Evolutionary conservation across 2,113 vertebrate genomes (phyloP), one percentile per base, ranked within the genome.

Genomic region (Boulengeromyrus knoepffleri): DNA sequence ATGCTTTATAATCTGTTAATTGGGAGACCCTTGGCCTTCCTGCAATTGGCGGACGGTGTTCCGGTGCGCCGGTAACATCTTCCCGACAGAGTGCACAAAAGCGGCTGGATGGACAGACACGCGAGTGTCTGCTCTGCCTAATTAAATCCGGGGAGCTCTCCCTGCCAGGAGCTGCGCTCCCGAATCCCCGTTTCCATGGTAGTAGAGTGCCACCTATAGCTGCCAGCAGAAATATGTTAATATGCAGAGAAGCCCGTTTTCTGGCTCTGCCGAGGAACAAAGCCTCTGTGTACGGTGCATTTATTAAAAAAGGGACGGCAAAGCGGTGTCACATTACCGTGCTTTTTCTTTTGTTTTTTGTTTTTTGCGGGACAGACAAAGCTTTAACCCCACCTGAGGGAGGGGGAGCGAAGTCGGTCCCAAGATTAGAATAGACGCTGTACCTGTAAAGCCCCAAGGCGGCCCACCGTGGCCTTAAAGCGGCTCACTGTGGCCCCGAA

Each of bases 151-250:
- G 17, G 96, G 96, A 36, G 24, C 49, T 52, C 17, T 36, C 13
- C 5, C 85, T 87, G 85, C 49, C 85, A 87, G 49, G n/a, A 87
- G 10, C 56, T 6, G 7, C 24, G 6, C 3, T 92, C 89, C 92
- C 90, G 91, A 92, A 90, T 92, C 91, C 89, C 56, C 90, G 91
- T 90, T 85, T 95, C 91, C 92, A 92, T 95, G 96, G 95, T 94
- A 94, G 93, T 93, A 95, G 93, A 96, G 95, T 96, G 96, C 96
- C 96, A 96, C 95, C 96, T 97, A 96, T 95, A 93, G 95, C 90
- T 91, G 89, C 77, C 89, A 92, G 10, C 27, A 58, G 21, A 58
- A 89, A 88, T 89, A 90, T 89, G 39, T 31, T 88, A 74, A 58
- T 86, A 89, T 21, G 80, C 86, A 70, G 31, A 90, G 47, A 36